Conservation (phyloP, 2,888 invertebrate species). For the Fabriciana adippe region DNA sequence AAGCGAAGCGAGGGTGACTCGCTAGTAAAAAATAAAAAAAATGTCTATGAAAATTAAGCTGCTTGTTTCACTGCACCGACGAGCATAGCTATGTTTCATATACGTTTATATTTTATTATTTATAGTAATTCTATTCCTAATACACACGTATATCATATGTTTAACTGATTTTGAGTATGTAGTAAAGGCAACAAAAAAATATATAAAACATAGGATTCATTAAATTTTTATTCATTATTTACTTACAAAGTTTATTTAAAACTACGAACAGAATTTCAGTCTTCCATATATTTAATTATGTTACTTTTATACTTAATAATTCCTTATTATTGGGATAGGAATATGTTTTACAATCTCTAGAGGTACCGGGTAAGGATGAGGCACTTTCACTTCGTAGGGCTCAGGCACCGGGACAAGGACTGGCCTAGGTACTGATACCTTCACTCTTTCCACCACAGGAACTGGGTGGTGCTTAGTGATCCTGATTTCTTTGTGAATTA, state of each 20-base stretch:
- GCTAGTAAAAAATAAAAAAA: too few species aligned
- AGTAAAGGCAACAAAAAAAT: too few species aligned
- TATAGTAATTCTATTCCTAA: too few species aligned
- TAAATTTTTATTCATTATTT: background rate
- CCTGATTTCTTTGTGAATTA: conserved; percentile 50
- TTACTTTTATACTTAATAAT: conserved; percentile 17
- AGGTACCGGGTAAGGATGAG: conserved; percentile 52
- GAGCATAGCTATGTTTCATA: too few species aligned
- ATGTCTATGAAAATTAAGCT: too few species aligned
- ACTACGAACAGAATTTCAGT: conserved; percentile 19
- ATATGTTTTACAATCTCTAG: conserved; percentile 49
- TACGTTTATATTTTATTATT: too few species aligned
- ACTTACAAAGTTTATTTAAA: conserved; percentile 7
- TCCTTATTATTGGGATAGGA: conserved; percentile 47
- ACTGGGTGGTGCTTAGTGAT: conserved; percentile 47
- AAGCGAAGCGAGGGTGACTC: too few species aligned
- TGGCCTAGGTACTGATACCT: conserved; percentile 47
- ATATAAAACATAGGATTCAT: conserved; percentile 2
- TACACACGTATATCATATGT: too few species aligned
- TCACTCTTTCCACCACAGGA: conserved; percentile 46
- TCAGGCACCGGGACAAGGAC: conserved; percentile 55
- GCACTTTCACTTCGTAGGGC: conserved; percentile 49
- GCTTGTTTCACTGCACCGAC: too few species aligned
- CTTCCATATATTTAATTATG: background rate
- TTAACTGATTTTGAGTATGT: too few species aligned